Percentiles rank a stretch among this genome's conserved stretches.
Conservation (phyloP, 2,797 vertebrate genomes). For the Cephalopachus bancanus region DNA sequence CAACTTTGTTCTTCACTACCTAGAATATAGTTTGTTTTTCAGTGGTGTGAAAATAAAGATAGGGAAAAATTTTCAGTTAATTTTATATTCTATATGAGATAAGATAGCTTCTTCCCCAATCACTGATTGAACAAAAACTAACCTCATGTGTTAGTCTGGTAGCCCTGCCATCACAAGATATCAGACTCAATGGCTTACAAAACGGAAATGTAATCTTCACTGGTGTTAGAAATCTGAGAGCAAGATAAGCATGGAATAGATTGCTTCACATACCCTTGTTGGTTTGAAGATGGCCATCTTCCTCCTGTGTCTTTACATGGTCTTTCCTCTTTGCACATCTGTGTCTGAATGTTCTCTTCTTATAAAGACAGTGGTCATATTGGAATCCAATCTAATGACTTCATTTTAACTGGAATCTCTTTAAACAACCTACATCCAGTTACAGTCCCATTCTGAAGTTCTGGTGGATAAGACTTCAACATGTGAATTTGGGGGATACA, state of each 20-base stretch:
- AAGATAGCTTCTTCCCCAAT: background rate
- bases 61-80: background rate
- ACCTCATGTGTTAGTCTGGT: background rate
- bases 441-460: background rate
- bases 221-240: background rate
- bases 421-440: background rate
- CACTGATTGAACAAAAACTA: background rate
- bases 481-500: background rate
- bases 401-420: background rate
- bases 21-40: background rate
- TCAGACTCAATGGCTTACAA: background rate
- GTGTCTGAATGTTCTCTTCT: background rate
- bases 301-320: no score
- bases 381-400: background rate
- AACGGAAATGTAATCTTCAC: background rate
- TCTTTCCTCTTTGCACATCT: background rate
- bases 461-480: background rate
- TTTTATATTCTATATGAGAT: background rate
- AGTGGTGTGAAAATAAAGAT: background rate
- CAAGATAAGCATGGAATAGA: no score
- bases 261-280: background rate
- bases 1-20: background rate
- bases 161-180: background rate
- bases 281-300: background rate
- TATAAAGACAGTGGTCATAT: background rate